Evolutionary conservation across 2,113 vertebrate genomes (phyloP).

Genomic region (Pachyramphus minor): DNA sequence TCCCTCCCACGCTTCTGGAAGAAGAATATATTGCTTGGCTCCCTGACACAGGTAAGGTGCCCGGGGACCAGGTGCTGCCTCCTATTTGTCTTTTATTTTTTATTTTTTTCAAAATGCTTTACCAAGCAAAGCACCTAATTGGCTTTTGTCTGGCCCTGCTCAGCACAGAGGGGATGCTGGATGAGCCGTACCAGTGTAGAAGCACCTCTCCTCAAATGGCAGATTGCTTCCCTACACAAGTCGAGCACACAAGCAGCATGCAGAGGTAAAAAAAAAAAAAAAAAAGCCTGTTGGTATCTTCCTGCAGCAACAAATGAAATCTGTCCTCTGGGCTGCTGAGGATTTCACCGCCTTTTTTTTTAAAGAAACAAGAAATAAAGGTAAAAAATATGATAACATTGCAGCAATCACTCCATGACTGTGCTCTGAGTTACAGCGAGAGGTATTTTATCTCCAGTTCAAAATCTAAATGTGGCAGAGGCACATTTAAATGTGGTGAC

Average conservation of each 20-base stretch:
- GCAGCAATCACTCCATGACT: neutral
- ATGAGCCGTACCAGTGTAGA: neutral
- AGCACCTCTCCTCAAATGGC: neutral
- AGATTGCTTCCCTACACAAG: neutral
- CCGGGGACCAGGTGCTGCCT: accelerated
- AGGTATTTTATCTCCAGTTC: conserved; percentile 56
- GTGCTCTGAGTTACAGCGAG: neutral
- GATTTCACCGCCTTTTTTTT: conserved; percentile 9
- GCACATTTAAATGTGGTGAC: conserved; percentile 57
- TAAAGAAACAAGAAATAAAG: conserved; percentile 59
- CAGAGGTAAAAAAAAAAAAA: neutral
- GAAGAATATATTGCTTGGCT: neutral
- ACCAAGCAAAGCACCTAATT: neutral
- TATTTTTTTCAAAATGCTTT: neutral
- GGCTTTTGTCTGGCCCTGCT: neutral
- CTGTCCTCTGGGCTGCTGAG: neutral
- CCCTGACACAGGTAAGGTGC: neutral
- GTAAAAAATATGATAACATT: conserved; percentile 48
- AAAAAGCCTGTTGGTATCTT: neutral
- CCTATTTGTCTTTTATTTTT: neutral
- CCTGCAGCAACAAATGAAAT: conserved; percentile 31
- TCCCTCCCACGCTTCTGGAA: neutral
- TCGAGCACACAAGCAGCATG: neutral
- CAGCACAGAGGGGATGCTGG: neutral
- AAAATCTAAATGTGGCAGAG: conserved; percentile 63